phyloP scores from a whole-genome alignment of 2,888 invertebrate genomes.

The Drosophila neonasuta region DNA sequence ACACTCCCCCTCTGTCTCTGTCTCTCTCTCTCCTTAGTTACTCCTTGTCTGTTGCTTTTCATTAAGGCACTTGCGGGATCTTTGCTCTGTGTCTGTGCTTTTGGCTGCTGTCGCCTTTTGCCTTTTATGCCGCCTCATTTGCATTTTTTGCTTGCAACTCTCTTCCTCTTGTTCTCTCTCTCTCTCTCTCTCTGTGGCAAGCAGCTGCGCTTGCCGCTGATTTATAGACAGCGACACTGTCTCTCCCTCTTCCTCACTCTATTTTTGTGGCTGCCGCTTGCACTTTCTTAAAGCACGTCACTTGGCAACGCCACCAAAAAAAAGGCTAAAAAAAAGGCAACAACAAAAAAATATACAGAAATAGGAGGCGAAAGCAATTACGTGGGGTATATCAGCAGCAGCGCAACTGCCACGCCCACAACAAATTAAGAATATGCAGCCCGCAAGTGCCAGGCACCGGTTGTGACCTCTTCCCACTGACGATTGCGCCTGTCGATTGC shows the following conservation, averaged over 20 bases:
- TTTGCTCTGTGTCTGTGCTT: constrained; percentile 56
- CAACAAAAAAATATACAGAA: constrained; percentile 28
- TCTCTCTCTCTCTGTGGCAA: constrained; percentile 12
- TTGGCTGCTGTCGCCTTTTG: too few species aligned
- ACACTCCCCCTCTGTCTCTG: neutral
- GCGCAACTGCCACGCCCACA: constrained; percentile 63
- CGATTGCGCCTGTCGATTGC: constrained; percentile 74
- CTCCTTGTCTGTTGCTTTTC: constrained; percentile 62
- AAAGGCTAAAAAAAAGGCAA: constrained; percentile 26
- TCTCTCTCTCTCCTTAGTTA: neutral
- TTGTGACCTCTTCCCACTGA: constrained; percentile 25
- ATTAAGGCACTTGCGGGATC: constrained; percentile 73
- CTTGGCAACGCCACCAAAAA: constrained; percentile 41
- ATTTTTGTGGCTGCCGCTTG: constrained; percentile 26
- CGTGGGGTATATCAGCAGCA: constrained; percentile 57
- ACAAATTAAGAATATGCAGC: constrained; percentile 64
- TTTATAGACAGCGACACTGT: constrained; percentile 46
- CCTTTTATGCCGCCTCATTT: constrained; percentile 67
- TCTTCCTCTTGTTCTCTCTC: too few species aligned
- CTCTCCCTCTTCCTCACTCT: neutral
- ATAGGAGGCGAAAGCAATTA: constrained; percentile 72
- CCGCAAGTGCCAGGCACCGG: constrained; percentile 69
- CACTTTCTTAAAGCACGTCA: constrained; percentile 51
- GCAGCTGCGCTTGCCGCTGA: constrained; percentile 39
- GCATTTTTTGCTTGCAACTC: constrained; percentile 64